A percentile compares a stretch with the other conserved stretches of the same genome.
phyloP scores from a whole-genome alignment of 2,113 vertebrate genomes.

The Nymphicus hollandicus region DNA sequence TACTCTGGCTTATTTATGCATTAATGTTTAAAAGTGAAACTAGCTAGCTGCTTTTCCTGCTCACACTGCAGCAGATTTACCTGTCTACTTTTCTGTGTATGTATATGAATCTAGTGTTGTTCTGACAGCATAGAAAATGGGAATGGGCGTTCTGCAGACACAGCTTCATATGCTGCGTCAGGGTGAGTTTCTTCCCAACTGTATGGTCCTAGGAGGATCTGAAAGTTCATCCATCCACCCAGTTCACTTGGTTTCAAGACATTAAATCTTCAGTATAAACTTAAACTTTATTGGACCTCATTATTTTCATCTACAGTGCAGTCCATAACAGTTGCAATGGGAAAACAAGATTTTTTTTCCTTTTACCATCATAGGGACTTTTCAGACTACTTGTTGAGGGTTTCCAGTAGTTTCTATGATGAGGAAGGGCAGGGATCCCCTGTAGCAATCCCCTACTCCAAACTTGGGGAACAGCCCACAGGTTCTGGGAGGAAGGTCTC shows the following conservation, averaged over 20 bases:
- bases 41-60: not conserved
- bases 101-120: not conserved
- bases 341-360: not conserved
- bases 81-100: not conserved
- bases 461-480: not conserved
- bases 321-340: not conserved
- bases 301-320: not conserved
- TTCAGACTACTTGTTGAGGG: not conserved
- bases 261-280: not conserved
- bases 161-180: not conserved
- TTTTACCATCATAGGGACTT: not conserved
- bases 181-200: not conserved
- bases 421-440: not conserved
- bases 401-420: not conserved
- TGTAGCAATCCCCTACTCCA: not conserved
- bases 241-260: not conserved
- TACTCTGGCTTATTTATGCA: not conserved
- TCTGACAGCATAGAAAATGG: not conserved
- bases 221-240: not conserved
- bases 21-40: not conserved
- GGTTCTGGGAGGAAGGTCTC: not conserved
- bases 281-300: not conserved
- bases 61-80: not conserved
- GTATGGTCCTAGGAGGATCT: not conserved
- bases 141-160: not conserved